Conservation (phyloP, 2,888 invertebrate genomes). For the Orgyia antiqua region DNA sequence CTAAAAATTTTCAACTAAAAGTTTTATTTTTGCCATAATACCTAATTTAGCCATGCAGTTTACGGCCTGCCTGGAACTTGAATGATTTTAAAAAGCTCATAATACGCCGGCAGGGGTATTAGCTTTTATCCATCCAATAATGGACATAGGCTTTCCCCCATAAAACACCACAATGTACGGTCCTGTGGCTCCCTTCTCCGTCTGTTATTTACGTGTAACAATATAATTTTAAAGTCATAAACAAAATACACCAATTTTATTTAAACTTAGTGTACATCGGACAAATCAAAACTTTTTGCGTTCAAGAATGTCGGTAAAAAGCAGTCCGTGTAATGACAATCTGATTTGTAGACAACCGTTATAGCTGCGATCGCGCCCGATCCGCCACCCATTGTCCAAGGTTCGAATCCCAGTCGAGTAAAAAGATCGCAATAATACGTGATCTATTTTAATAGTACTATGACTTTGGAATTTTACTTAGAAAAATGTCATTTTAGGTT, state of each 20-base stretch:
- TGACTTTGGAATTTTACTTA: constrained; percentile 12
- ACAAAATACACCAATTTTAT: constrained; percentile 12
- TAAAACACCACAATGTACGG: too few species aligned
- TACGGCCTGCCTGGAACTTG: too few species aligned
- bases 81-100: too few species aligned
- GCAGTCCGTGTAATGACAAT: constrained; percentile 53
- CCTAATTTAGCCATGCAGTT: too few species aligned
- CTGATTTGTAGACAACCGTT: constrained; percentile 51
- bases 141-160: too few species aligned
- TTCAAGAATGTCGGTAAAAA: constrained; percentile 45
- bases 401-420: constrained; percentile 39
- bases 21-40: too few species aligned
- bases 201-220: too few species aligned
- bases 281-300: constrained; percentile 49
- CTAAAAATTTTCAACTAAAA: too few species aligned
- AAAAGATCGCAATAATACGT: constrained; percentile 45
- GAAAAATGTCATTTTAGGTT: constrained; percentile 27
- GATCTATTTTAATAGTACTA: constrained; percentile 30
- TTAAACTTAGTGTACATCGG: constrained; percentile 26
- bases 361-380: constrained; percentile 32
- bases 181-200: too few species aligned
- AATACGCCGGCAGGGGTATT: too few species aligned
- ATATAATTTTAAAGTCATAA: too few species aligned
- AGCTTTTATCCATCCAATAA: too few species aligned
- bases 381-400: constrained; percentile 40